Evolutionary conservation across 2,888 invertebrate species (phyloP), one percentile per base, ranked within the genome.

Genomic region (Strigamia transsilvanica): DNA sequence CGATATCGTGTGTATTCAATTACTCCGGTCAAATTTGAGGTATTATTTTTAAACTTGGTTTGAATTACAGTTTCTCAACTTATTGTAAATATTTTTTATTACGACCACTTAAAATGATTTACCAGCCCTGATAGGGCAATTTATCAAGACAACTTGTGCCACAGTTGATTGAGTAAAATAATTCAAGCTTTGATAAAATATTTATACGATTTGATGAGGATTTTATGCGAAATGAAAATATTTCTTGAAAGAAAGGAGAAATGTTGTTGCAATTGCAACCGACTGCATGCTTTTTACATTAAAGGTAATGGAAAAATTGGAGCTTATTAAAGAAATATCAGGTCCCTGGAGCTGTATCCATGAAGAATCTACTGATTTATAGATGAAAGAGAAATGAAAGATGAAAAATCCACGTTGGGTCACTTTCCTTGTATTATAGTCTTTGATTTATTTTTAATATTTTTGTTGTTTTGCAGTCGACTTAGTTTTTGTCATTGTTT

Each of bases 401-500:
- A 66, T 21, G 61, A 66, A 66, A 66, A 66, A 66, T 23, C 23
- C 61, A 66, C 18, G 21, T 66, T 46, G 46, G 15, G 46, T 66
- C 61, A 66, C 12, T 66, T 66, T 21, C 2, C 46, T 66, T 66
- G 23, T 66, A n/a, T 1, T 23, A 66, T 21, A 12, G 61, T 23
- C 18, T 23, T 66, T 66, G 61, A 66, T 66, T 66, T 66, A 66
- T 66, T 66, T 66, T n/a, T 23, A 66, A 66, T 23, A n/a, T 66
- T 66, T 66, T 66, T 66, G 21, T 66, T 66, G 21, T 23, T 66
- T 23, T 66, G 61, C 61, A n/a, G 23, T 21, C 7, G 61, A 66
- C 23, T 21, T 18, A 21, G 18, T 66, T n/a, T 46, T 46, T 46
- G 46, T 46, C 46, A 46, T 46, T 46, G 46, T 46, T 10, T 15